Evolutionary conservation across 2,797 vertebrate species (phyloP), one percentile per base, ranked within the genome.

Genomic region (Champsocephalus esox): DNA sequence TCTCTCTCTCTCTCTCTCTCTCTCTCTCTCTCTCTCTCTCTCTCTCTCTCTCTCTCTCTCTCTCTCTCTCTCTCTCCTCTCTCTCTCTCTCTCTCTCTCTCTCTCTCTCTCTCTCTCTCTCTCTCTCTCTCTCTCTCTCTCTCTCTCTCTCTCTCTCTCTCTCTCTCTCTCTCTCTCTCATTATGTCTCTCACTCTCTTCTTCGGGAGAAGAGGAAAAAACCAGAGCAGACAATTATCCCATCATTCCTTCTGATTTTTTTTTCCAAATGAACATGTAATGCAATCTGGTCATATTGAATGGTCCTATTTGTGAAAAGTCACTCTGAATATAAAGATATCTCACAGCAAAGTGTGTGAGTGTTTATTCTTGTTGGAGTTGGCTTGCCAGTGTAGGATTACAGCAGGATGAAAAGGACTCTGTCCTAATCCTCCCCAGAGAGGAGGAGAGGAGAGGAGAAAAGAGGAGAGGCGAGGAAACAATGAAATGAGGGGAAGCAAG

Each of bases 331-430:
- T 44, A 75, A 19, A 71, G 68, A 70, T 79, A 63, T 69, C 58
- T 70, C 52, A 72, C 38, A 61, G 73, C 9, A 17, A 79, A 59
- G 56, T 64, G 49, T 65, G 64, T 68, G 32, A 17, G 34, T 34
- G 76, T 87, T 82, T 84, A 72, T 88, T 84, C 64, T 69, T 83
- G 76, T 70, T 79, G 59, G 79, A 85, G 77, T 73, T 82, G 69
- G 51, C 79, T 72, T 83, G 82, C 80, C 86, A 85, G 85, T 85
- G 68, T 84, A 66, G 81, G 90, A 92, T 92, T 93, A 93, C 84
- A 90, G 87, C 70, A 57, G 76, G 85, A 92, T 93, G 85, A 92
- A 92, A 93, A 90, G 78, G 88, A 84, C 85, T 89, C 87, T 83
- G 85, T 86, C 81, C 86, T 90, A 90, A 92, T 93, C 89, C 84